A percentile compares a stretch with the other conserved stretches of the same genome.
phyloP scores from a whole-genome alignment of 1,140 invertebrate species.

The Pseudobourletiella spinata region DNA sequence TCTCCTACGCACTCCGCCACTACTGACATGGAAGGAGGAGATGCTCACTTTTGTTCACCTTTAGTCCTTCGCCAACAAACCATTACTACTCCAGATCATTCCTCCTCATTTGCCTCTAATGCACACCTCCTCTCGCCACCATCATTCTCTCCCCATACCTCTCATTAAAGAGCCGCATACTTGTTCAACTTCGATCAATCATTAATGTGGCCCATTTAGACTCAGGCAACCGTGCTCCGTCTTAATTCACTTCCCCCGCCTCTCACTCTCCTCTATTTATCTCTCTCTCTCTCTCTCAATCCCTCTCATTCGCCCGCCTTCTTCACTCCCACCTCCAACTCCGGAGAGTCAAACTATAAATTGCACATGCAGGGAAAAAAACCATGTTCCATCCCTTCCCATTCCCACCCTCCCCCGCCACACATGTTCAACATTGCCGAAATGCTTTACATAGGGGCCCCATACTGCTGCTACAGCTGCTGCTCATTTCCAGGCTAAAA shows the following conservation, averaged over 20 bases:
- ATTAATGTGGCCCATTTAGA: conserved; percentile 26
- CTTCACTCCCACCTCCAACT: no score
- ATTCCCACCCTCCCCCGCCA: no score
- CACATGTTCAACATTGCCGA: no score
- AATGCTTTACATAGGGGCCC: no score
- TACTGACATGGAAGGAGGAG: conserved; percentile 3
- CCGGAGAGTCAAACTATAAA: no score
- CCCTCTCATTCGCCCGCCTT: no score
- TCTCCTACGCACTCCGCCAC: no score
- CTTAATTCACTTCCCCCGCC: conserved; percentile 10
- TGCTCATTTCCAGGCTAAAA: no score
- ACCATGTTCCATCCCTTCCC: no score
- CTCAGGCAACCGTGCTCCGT: no score
- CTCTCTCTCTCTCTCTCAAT: not conserved
- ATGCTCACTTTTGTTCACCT: conserved; percentile 16
- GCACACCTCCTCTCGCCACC: conserved; percentile 18
- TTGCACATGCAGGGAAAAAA: no score
- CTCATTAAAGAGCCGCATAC: conserved; percentile 28
- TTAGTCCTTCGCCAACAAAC: conserved; percentile 1
- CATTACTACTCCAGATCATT: conserved; percentile 22
- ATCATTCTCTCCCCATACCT: conserved; percentile 17
- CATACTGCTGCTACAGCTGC: no score
- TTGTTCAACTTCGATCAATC: conserved; percentile 30
- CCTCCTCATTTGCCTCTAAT: conserved; percentile 25
- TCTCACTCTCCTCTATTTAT: not conserved